Conservation (phyloP, 2,113 vertebrate species). For the Mesitornis unicolor region DNA sequence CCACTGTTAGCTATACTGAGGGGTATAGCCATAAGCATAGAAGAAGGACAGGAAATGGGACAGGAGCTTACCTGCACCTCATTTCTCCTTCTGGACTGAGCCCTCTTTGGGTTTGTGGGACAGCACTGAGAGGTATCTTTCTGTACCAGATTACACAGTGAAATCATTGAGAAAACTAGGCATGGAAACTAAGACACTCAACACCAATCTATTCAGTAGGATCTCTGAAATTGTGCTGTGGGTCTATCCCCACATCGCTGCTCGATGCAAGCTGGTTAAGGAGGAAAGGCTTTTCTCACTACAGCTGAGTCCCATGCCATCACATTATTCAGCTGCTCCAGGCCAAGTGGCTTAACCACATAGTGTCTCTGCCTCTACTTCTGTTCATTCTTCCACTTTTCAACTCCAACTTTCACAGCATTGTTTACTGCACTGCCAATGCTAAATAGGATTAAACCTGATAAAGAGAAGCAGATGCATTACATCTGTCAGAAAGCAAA, state of each 20-base stretch:
- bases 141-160: accelerated
- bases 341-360: neutral
- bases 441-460: conserved; percentile 55
- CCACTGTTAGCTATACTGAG: neutral
- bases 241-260: accelerated
- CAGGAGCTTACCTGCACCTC: neutral
- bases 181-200: neutral
- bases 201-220: neutral
- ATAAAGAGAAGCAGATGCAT: conserved; percentile 64
- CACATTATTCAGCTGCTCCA: neutral
- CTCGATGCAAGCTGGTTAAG: neutral
- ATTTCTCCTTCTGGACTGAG: neutral
- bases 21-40: accelerated
- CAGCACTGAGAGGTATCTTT: accelerated
- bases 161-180: neutral
- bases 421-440: conserved; percentile 11
- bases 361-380: neutral
- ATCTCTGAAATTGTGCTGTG: neutral
- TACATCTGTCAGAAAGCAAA: conserved; percentile 54
- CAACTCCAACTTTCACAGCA: neutral
- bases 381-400: conserved; percentile 19
- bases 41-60: neutral
- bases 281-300: neutral
- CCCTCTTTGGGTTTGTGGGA: neutral
- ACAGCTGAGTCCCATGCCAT: neutral